phyloP scores from a whole-genome alignment of 2,113 vertebrate genomes.

The Eidolon helvum region DNA sequence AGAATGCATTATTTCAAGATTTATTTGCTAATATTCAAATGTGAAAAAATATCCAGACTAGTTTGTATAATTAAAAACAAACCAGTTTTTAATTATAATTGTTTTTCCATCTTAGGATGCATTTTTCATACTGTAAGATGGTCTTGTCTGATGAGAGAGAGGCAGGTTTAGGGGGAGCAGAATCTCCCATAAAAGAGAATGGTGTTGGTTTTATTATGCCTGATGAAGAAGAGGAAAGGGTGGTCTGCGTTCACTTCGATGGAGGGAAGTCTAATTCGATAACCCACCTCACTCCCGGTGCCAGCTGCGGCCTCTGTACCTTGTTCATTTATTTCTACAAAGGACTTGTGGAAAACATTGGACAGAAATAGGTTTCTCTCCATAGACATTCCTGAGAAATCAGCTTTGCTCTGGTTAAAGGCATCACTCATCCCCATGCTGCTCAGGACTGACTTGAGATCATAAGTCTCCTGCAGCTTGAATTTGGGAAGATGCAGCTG shows the following conservation, averaged over 20 bases:
- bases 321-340: constrained; percentile 92
- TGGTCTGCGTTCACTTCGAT: constrained; percentile 79
- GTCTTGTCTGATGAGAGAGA: neutral
- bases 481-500: constrained; percentile 86
- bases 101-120: neutral
- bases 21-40: neutral
- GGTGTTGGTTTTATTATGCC: constrained; percentile 78
- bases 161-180: constrained; percentile 76
- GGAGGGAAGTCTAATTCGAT: constrained; percentile 67
- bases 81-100: neutral
- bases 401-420: constrained; percentile 77
- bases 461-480: constrained; percentile 87
- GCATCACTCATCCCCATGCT: constrained; percentile 89
- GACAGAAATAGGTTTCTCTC: constrained; percentile 87
- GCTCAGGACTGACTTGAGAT: constrained; percentile 82
- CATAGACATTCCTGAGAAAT: constrained; percentile 90
- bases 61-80: neutral
- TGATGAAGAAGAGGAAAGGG: constrained; percentile 86
- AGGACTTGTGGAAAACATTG: constrained; percentile 90
- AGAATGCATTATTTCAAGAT: neutral
- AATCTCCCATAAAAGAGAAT: constrained; percentile 84
- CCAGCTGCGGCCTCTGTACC: constrained; percentile 91
- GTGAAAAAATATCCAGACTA: neutral
- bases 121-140: neutral
- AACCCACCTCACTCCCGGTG: constrained; percentile 80